These are phyloP conservation scores for Lucilia cuprina DNA, from an alignment of 1,140 invertebrate species.

Conservation along the genomic window DNA sequence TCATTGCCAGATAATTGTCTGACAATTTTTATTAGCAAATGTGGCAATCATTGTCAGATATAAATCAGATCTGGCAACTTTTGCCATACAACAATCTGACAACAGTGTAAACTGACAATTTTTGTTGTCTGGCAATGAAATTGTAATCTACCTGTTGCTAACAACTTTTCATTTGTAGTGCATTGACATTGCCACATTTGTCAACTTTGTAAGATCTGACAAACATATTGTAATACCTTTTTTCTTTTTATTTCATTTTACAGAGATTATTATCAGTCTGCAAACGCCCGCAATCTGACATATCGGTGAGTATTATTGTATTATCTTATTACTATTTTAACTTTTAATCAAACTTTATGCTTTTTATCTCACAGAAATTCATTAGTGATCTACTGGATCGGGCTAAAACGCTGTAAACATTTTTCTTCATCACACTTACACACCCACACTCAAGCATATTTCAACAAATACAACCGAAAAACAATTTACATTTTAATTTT, in stretches of 20 bases:
- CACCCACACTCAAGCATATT: neutral
- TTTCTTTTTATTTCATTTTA: conserved; percentile 48
- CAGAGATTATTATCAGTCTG: conserved; percentile 79
- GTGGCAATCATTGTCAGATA: too few species aligned
- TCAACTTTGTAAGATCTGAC: too few species aligned
- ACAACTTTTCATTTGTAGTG: too few species aligned
- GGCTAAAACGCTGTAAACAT: conserved; percentile 79
- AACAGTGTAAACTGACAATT: too few species aligned
- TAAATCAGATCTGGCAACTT: too few species aligned
- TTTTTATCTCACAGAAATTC: conserved; percentile 76
- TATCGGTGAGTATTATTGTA: conserved; percentile 72
- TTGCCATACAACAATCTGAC: too few species aligned
- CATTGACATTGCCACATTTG: too few species aligned
- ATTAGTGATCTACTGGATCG: conserved; percentile 87
- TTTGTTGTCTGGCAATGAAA: too few species aligned
- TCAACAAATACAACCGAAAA: neutral
- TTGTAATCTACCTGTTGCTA: too few species aligned
- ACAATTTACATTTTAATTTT: neutral
- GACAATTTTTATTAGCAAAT: too few species aligned
- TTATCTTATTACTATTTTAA: neutral
- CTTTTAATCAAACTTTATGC: neutral
- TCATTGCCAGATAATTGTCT: too few species aligned
- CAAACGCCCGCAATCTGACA: conserved; percentile 83
- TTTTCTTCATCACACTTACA: neutral
- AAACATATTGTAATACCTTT: too few species aligned